phyloP scores from a whole-genome alignment of 2,797 vertebrate species.

The Alcedo atthis region DNA sequence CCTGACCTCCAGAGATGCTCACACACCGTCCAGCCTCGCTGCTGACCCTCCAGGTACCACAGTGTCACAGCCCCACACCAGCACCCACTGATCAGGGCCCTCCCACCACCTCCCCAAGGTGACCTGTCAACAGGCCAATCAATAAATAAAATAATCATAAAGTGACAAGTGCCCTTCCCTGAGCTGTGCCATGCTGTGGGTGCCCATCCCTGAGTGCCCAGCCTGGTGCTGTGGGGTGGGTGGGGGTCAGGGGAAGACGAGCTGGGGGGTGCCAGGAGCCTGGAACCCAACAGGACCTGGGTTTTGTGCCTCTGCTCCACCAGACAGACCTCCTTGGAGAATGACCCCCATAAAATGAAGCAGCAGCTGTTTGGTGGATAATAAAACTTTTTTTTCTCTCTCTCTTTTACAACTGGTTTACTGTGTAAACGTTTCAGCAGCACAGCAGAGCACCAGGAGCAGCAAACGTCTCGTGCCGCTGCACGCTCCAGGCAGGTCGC shows the following conservation, averaged over 20 bases:
- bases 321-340: neutral
- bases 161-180: neutral
- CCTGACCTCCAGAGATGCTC: neutral
- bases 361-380: conserved; percentile 49
- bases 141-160: neutral
- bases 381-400: neutral
- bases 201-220: neutral
- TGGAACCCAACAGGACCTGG: neutral
- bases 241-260: neutral
- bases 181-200: fast-evolving
- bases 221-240: neutral
- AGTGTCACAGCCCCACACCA: neutral
- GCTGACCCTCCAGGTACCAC: fast-evolving
- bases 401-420: conserved; percentile 37
- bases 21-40: neutral
- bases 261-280: neutral
- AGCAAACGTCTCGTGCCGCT: neutral
- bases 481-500: fast-evolving
- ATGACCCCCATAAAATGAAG: conserved; percentile 44
- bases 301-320: neutral
- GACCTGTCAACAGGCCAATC: neutral
- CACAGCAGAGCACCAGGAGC: neutral
- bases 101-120: fast-evolving
- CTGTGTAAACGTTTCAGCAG: neutral
- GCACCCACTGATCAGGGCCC: neutral